These are phyloP conservation scores for Portevinia maculata DNA, from an alignment of 2,888 invertebrate genomes.

Conservation along the genomic window DNA sequence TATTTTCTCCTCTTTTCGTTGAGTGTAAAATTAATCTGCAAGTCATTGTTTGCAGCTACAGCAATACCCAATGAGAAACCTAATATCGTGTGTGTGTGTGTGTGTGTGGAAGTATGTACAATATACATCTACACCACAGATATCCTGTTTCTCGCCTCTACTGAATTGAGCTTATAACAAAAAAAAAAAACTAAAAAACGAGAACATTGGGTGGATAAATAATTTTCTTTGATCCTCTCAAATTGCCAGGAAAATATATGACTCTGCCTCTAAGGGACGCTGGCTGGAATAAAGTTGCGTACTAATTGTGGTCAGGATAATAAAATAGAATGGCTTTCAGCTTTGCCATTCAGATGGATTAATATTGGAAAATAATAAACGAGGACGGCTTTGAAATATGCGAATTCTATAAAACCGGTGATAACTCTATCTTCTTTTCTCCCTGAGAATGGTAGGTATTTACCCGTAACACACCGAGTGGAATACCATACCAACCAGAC, in stretches of 20 bases:
- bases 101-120: neutral
- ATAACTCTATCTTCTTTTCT: slow-evolving; percentile 1
- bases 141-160: slow-evolving; percentile 10
- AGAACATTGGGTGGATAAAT: slow-evolving; percentile 64
- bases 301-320: slow-evolving; percentile 81
- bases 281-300: slow-evolving; percentile 73
- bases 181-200: slow-evolving; percentile 31
- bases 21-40: slow-evolving; percentile 55
- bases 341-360: slow-evolving; percentile 74
- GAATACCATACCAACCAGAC: neutral
- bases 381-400: slow-evolving; percentile 66
- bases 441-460: neutral
- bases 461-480: slow-evolving; percentile 11
- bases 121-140: neutral
- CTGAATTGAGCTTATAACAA: slow-evolving; percentile 20
- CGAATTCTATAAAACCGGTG: slow-evolving; percentile 40
- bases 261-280: slow-evolving; percentile 43
- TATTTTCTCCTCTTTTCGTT: slow-evolving; percentile 18
- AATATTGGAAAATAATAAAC: slow-evolving; percentile 70
- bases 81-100: slow-evolving; percentile 14
- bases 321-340: slow-evolving; percentile 81
- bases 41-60: slow-evolving; percentile 60
- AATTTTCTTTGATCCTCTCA: slow-evolving; percentile 73
- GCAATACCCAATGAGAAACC: slow-evolving; percentile 31
- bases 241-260: slow-evolving; percentile 71